Base-by-base conservation (phyloP, 1,140 invertebrate genomes). In the Antheraea mylitta region DNA sequence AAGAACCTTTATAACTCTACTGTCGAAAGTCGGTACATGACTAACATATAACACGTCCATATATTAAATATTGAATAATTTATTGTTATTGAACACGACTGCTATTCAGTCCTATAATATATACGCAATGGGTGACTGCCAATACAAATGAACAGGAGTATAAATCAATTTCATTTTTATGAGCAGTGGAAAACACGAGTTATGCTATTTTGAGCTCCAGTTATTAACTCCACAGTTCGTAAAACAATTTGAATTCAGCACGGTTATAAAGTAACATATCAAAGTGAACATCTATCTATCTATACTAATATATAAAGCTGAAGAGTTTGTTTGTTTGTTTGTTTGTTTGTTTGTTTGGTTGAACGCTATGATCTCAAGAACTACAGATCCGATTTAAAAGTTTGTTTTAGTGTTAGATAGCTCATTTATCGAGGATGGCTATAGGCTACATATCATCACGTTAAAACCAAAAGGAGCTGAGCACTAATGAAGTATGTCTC, bases 111-210 rank as follows among this genome's bases (percentile, higher is more conserved):
- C 16, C 71, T 58, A 61, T 70, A 76, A 64, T 67, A 64, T 72
- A 85, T 18, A 19, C 65, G 30, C 36, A 58, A 82, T 71, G 74
- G 75, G 69, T 69, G 76, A 71, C 68, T 78, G 76, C 79, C 81
- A 83, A 80, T 83, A 83, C 74, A 81, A 81, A 82, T 82, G 74
- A 71, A 79, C 68, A 64, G 70, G 70, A 53, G 18, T 45, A 77
- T 83, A 84, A 85, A 84, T 84, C 81, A 87, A 83, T 74, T 72
- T 63, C 66, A 83, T 83, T 86, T 86, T 86, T 87, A 85, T 78
- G 77, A 82, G 78, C 78, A 80, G 73, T 75, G 77, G 74, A 78
- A 74, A 74, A 66, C 64, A 76, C 69, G 74, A 76, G 70, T 78
- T 69, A 70, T 70, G 75, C 69, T 82, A 86, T 83, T 79, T 79